Base-by-base conservation (phyloP, 2,888 invertebrate species). In the Tetranychus truncatus region DNA sequence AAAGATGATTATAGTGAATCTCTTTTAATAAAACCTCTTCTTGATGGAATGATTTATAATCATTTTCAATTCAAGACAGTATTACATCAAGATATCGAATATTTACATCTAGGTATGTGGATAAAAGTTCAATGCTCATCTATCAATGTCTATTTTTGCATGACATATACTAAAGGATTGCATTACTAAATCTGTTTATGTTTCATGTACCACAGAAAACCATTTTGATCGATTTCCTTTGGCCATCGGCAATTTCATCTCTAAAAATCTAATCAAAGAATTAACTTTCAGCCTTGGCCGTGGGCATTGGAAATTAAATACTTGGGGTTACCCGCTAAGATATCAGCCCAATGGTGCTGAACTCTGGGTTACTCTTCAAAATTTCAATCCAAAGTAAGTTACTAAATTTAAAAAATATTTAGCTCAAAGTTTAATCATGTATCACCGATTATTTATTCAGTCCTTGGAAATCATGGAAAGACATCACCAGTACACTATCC, bases 311-410 rank as follows among this genome's bases (percentile, higher is more conserved):
- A 88, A 90, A 77, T 90, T 95, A 82, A 88, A 90, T 79, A 88
- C 88, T 75, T 99, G 96, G 96, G 96, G 96, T 0, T 94, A 94
- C 84, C 95, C 95, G 3, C 87, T 91, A 45, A 83, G 88, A 15
- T 91, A 92, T 82, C 91, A 94, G 4, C 90, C 95, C 0, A 91
- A 95, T 1, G 97, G 97, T 7, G 95, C 94, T 1, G 94, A 96
- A 83, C 85, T 96, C 0, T 92, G 91, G 87, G 92, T 91, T 0
- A 95, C 95, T 94, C 96, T 99, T 81, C 86, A 87, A 77, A 83
- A 86, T 24, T 77, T 74, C 72, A 71, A 24, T 55, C 34, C 65
- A 18, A 73, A 65, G 73, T 73, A 55, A 65, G 46, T 20, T 18
- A 9, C 11, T 72, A 5, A 34, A 34, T 4, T 34, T 3, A 34